These are phyloP conservation scores for Epinotia ramella DNA, from an alignment of 2,888 invertebrate genomes.

Conservation along the genomic window DNA sequence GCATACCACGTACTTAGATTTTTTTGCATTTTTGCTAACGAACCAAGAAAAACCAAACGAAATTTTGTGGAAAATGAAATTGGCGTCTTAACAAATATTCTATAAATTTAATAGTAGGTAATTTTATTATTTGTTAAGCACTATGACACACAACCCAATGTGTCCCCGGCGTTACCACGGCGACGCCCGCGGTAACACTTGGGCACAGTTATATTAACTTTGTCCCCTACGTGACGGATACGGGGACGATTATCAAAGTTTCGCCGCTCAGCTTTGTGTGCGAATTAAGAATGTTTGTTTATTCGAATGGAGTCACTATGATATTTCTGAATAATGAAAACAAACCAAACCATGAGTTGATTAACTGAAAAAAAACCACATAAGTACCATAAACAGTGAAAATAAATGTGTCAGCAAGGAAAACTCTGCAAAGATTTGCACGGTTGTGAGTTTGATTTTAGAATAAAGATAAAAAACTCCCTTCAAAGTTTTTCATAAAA, in stretches of 20 bases:
- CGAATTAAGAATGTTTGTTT: slow-evolving; percentile 37
- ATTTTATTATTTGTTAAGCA: neutral
- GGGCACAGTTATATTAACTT: slow-evolving; percentile 52
- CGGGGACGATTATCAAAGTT: slow-evolving; percentile 48
- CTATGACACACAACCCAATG: slow-evolving; percentile 19
- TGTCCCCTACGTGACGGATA: slow-evolving; percentile 59
- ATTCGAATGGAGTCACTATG: slow-evolving; percentile 1
- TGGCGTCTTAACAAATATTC: too few species aligned
- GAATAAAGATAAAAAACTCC: too few species aligned
- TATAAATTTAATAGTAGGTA: neutral
- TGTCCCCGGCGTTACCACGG: slow-evolving; percentile 33
- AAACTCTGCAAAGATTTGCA: too few species aligned
- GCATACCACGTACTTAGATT: too few species aligned
- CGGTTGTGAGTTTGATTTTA: too few species aligned
- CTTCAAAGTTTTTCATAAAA: too few species aligned
- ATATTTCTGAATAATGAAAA: neutral
- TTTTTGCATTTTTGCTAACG: too few species aligned
- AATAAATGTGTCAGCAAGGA: too few species aligned
- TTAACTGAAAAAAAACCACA: too few species aligned
- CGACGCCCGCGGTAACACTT: slow-evolving; percentile 47
- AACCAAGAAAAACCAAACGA: too few species aligned
- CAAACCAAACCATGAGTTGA: neutral
- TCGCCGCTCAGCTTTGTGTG: slow-evolving; percentile 32
- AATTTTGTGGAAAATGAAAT: too few species aligned
- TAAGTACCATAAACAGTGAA: too few species aligned